A percentile compares a stretch with the other conserved stretches of the same genome.
Conservation (phyloP, 2,888 invertebrate species). For the Andricus quercusramuli region DNA sequence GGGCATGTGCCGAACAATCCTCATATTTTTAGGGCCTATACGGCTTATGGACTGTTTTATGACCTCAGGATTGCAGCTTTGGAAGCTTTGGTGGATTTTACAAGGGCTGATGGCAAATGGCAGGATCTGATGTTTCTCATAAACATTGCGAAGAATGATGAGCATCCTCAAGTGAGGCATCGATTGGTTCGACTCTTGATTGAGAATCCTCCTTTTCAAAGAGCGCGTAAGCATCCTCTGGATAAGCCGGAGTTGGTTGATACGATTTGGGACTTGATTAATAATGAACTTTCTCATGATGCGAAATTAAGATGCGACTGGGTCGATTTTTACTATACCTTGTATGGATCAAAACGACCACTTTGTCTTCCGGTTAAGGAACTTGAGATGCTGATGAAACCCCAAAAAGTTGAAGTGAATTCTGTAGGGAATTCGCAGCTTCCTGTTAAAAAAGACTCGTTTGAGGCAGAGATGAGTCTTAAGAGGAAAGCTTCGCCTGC, state of each 20-base stretch:
- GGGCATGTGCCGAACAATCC: slow-evolving; percentile 96
- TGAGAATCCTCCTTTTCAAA: slow-evolving; percentile 89
- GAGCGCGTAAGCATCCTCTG: slow-evolving; percentile 85
- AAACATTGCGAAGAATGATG: slow-evolving; percentile 91
- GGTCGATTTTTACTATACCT: slow-evolving; percentile 93
- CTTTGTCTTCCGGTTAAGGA: slow-evolving; percentile 88
- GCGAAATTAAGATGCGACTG: slow-evolving; percentile 93
- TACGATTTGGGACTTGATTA: slow-evolving; percentile 89
- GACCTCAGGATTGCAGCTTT: slow-evolving; percentile 94
- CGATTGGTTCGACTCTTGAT: slow-evolving; percentile 88
- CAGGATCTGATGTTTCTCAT: slow-evolving; percentile 91
- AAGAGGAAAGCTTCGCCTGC: slow-evolving; percentile 72
- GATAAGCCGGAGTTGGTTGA: slow-evolving; percentile 92
- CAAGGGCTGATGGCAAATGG: slow-evolving; percentile 90
- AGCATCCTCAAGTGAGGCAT: slow-evolving; percentile 90
- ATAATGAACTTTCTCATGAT: slow-evolving; percentile 89
- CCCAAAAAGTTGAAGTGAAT: slow-evolving; percentile 73
- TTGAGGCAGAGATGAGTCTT: slow-evolving; percentile 47
- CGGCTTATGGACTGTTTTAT: slow-evolving; percentile 93
- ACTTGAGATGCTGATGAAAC: slow-evolving; percentile 84
- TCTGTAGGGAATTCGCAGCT: background rate
- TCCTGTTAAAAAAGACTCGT: slow-evolving; percentile 63
- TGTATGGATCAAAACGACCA: slow-evolving; percentile 92
- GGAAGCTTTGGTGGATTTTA: slow-evolving; percentile 95
- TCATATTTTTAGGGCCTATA: slow-evolving; percentile 93